phyloP scores from a whole-genome alignment of 2,888 invertebrate species.

The Andrena camellia region DNA sequence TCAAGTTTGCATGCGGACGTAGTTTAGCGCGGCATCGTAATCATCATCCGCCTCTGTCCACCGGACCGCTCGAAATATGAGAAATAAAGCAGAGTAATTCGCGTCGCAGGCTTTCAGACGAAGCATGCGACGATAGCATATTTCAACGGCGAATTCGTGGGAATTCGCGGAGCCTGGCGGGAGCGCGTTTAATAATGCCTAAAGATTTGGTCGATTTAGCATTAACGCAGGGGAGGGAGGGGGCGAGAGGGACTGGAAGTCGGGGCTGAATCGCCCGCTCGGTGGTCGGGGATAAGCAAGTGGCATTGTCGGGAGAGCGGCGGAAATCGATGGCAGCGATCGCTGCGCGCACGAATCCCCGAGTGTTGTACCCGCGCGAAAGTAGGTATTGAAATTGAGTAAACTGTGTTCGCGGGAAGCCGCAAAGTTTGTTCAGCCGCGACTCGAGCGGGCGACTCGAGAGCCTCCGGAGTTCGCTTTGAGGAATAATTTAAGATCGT shows the following conservation, averaged over 20 bases:
- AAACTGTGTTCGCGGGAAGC: not conserved
- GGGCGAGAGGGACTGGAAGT: too few relatives aligned
- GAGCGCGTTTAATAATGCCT: not conserved
- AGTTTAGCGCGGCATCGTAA: slow-evolving; percentile 15
- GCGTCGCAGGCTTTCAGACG: not conserved
- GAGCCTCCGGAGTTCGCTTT: slow-evolving; percentile 1
- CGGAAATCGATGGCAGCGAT: too few relatives aligned
- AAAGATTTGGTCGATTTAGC: not conserved
- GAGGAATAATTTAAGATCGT: slow-evolving; percentile 26
- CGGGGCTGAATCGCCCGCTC: too few relatives aligned
- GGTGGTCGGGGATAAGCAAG: too few relatives aligned
- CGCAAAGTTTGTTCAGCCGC: not conserved
- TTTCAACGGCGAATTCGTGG: not conserved
- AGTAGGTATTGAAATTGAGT: not conserved
- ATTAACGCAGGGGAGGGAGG: too few relatives aligned
- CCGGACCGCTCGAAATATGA: not conserved
- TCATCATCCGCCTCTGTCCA: slow-evolving; percentile 20
- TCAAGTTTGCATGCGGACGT: not conserved
- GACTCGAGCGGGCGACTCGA: not conserved
- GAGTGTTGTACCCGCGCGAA: too few relatives aligned
- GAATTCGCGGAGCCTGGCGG: not conserved
- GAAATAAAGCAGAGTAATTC: slow-evolving; percentile 24
- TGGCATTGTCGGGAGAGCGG: too few relatives aligned
- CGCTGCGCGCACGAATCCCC: too few relatives aligned
- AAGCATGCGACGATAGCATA: not conserved